Percentiles rank a stretch among this genome's conserved stretches.
Conservation (phyloP, 2,797 vertebrate genomes). For the Xiphorhynchus erythropygius region DNA sequence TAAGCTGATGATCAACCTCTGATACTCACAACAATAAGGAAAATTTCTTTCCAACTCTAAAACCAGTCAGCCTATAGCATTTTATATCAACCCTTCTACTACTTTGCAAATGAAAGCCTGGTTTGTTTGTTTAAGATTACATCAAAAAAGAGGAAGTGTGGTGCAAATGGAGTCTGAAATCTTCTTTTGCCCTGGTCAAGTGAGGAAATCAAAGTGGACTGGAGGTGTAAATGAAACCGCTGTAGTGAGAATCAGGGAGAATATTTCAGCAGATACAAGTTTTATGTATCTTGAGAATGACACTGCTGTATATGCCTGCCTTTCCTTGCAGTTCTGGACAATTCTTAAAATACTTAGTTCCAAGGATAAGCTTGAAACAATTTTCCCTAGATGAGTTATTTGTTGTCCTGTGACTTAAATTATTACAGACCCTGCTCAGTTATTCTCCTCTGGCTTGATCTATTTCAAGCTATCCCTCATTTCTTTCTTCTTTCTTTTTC, state of each 20-base stretch:
- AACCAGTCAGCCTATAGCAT: background rate
- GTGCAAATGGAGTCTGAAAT: background rate
- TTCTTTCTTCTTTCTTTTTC: background rate
- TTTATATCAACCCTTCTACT: background rate
- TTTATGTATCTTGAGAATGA: background rate
- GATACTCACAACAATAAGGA: background rate
- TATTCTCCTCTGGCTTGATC: background rate
- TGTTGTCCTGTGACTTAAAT: background rate
- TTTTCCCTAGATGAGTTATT: background rate
- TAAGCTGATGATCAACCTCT: background rate
- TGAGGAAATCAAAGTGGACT: background rate
- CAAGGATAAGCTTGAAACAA: background rate
- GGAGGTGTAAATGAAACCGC: background rate
- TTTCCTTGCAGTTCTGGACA: background rate
- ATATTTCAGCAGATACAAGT: background rate
- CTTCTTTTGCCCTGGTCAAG: background rate
- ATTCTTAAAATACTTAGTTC: background rate
- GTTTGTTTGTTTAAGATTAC: background rate
- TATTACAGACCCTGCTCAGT: background rate
- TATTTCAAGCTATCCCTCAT: background rate
- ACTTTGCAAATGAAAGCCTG: background rate
- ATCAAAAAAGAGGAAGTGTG: background rate
- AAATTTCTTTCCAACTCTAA: background rate
- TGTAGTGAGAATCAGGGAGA: background rate
- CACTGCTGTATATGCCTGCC: background rate